Evolutionary conservation across 2,113 vertebrate species (phyloP).

Genomic region (Gasterosteus aculeatus): DNA sequence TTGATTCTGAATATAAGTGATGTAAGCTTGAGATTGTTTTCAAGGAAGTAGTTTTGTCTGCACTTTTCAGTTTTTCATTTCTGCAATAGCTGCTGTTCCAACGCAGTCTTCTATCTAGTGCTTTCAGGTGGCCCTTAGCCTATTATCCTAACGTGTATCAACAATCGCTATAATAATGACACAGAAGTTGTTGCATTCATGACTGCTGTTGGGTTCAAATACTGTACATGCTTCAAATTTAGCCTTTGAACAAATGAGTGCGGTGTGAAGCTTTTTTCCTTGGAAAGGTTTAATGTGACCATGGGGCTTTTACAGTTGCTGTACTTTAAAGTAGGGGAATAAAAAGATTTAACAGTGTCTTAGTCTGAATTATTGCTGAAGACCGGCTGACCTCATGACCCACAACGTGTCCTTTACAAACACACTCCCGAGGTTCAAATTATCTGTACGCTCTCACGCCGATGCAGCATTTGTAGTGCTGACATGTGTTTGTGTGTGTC

Average conservation of each 20-base stretch:
- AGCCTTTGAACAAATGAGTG: constrained; percentile 36
- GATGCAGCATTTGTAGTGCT: constrained; percentile 57
- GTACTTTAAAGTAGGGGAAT: constrained; percentile 50
- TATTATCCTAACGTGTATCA: constrained; percentile 41
- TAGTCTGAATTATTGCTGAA: constrained; percentile 24
- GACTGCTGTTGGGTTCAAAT: constrained; percentile 26
- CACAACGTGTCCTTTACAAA: background rate
- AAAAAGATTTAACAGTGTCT: constrained; percentile 49
- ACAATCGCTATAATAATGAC: constrained; percentile 30
- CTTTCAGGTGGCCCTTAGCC: constrained; percentile 33
- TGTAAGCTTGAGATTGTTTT: constrained; percentile 23
- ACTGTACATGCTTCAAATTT: constrained; percentile 14
- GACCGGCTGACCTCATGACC: background rate
- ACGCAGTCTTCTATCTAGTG: constrained; percentile 37
- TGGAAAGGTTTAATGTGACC: constrained; percentile 27
- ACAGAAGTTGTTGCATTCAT: constrained; percentile 28
- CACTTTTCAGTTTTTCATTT: constrained; percentile 44
- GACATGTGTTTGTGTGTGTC: constrained; percentile 63
- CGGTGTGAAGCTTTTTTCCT: constrained; percentile 13
- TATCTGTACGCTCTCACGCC: constrained; percentile 10
- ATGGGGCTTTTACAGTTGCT: constrained; percentile 31
- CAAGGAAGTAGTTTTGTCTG: constrained; percentile 36
- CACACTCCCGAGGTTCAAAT: background rate
- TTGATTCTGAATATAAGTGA: constrained; percentile 31
- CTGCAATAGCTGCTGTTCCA: constrained; percentile 29